Percentiles rank a stretch among this genome's conserved stretches.
Conservation (phyloP, 2,113 vertebrate genomes). For the Megalops atlanticus region DNA sequence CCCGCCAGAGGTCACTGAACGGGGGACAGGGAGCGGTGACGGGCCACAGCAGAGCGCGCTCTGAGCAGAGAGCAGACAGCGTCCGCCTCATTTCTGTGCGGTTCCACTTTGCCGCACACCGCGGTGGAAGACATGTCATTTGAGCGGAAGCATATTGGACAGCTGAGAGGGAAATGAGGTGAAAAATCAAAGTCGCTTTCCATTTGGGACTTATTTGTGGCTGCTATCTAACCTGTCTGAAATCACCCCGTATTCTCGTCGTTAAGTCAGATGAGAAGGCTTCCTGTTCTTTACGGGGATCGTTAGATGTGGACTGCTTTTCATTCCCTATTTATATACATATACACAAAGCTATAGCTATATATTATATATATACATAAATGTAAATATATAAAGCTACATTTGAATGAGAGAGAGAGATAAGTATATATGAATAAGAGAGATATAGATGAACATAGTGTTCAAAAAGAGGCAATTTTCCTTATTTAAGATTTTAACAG, state of each 20-base stretch:
- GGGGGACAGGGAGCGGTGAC: background rate
- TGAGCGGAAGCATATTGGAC: constrained; percentile 70
- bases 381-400: too few species aligned
- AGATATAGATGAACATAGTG: too few species aligned
- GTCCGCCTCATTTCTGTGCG: constrained; percentile 65
- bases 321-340: background rate
- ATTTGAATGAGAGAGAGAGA: too few species aligned
- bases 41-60: constrained; percentile 55
- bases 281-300: background rate
- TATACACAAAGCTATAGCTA: too few species aligned
- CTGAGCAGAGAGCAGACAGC: constrained; percentile 64
- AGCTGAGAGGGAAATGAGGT: constrained; percentile 76
- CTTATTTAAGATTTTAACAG: background rate
- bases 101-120: constrained; percentile 61
- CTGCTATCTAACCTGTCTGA: background rate
- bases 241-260: background rate
- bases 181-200: constrained; percentile 72
- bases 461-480: too few species aligned
- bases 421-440: too few species aligned
- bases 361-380: too few species aligned
- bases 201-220: background rate
- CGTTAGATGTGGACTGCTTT: background rate
- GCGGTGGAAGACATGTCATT: constrained; percentile 68
- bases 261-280: background rate
- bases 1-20: too few species aligned